phyloP scores from a whole-genome alignment of 2,888 invertebrate genomes.

The Hemicrepidius hirtus region DNA sequence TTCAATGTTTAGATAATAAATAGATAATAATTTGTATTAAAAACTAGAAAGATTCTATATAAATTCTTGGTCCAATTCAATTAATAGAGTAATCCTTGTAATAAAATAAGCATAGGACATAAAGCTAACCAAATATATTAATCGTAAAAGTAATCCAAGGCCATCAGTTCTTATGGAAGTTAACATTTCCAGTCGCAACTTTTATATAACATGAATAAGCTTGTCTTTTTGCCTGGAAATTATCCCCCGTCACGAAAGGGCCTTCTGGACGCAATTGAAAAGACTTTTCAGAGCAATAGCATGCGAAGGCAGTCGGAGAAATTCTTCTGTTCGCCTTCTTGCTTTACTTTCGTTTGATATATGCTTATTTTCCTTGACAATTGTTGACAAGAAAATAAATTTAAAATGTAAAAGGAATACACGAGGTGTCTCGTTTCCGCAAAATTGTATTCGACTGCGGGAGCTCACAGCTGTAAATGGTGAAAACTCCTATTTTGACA shows the following conservation, averaged over 20 bases:
- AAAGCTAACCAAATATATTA: conserved; percentile 23
- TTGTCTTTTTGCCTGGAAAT: conserved; percentile 24
- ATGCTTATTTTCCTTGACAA: conserved; percentile 43
- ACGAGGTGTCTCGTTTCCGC: conserved; percentile 36
- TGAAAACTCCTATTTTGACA: conserved; percentile 51
- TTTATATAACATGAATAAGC: conserved; percentile 26
- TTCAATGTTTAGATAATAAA: too few relatives aligned
- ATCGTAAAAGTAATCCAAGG: conserved; percentile 3
- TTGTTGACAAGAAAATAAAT: conserved; percentile 45
- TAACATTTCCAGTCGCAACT: conserved; percentile 11
- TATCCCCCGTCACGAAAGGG: conserved; percentile 18
- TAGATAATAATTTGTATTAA: too few relatives aligned
- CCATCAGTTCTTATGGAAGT: background rate
- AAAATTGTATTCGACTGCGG: conserved; percentile 42
- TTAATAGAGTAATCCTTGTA: too few relatives aligned
- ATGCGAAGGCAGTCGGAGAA: conserved; percentile 17
- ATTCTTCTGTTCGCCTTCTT: conserved; percentile 30
- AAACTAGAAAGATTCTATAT: too few relatives aligned
- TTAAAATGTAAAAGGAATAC: conserved; percentile 43
- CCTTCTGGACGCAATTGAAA: conserved; percentile 31
- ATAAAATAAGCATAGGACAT: background rate
- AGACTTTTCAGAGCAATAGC: conserved; percentile 23
- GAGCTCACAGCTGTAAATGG: conserved; percentile 34
- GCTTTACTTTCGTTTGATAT: conserved; percentile 42
- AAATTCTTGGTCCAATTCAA: too few relatives aligned